Conservation (phyloP, 2,113 vertebrate genomes). For the Zosterops japonicus region DNA sequence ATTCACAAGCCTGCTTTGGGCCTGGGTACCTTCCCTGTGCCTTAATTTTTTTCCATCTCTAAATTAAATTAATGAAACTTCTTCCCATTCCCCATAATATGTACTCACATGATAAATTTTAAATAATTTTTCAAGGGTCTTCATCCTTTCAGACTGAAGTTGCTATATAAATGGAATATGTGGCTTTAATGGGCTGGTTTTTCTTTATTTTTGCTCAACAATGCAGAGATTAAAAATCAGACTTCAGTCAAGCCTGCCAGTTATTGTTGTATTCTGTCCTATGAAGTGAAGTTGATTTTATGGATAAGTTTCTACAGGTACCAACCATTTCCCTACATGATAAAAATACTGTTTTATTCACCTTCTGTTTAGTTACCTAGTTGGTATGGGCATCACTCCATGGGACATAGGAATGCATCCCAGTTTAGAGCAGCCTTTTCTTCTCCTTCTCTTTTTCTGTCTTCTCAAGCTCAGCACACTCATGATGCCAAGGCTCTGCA, state of each 20-base stretch:
- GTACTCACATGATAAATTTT: accelerated
- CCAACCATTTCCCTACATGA: not conserved
- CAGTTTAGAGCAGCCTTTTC: not conserved
- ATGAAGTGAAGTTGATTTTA: not conserved
- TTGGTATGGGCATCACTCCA: not conserved
- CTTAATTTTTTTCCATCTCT: not conserved
- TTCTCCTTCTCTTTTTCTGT: not conserved
- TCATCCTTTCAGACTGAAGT: not conserved
- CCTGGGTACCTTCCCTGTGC: not conserved
- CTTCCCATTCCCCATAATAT: not conserved
- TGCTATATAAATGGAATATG: not conserved
- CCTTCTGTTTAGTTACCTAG: not conserved
- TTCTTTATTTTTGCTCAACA: not conserved
- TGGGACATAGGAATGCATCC: not conserved
- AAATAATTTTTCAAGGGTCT: not conserved
- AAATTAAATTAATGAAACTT: not conserved
- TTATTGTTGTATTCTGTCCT: not conserved
- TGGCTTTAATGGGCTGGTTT: not conserved
- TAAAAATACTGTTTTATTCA: not conserved
- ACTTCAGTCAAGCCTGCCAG: not conserved
- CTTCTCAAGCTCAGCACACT: not conserved
- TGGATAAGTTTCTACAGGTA: not conserved
- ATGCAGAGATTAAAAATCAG: not conserved
- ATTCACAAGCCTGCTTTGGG: not conserved
- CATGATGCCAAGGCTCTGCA: not conserved